These are phyloP conservation scores for Melanogrammus aeglefinus DNA, from an alignment of 2,797 vertebrate genomes.

Conservation along the genomic window DNA sequence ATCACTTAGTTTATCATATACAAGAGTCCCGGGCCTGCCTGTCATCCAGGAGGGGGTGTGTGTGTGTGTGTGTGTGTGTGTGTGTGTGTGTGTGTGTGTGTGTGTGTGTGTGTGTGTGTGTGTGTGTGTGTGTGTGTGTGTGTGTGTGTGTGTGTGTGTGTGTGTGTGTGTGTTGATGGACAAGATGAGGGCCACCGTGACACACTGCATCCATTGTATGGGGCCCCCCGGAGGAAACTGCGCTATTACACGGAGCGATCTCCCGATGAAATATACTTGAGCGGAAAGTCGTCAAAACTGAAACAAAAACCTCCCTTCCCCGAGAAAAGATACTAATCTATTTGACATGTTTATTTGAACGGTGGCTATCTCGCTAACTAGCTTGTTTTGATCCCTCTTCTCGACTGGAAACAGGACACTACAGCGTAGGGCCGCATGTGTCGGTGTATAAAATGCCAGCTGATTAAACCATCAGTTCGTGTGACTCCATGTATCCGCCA, in stretches of 20 bases:
- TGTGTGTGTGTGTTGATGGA: constrained; percentile 61
- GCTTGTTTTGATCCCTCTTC: constrained; percentile 32
- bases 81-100: constrained; percentile 58
- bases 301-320: constrained; percentile 4
- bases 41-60: constrained; percentile 44
- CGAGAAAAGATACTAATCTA: constrained; percentile 24
- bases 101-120: constrained; percentile 39
- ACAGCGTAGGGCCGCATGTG: background rate
- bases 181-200: constrained; percentile 56
- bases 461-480: constrained; percentile 40
- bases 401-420: background rate
- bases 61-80: constrained; percentile 20
- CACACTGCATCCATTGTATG: constrained; percentile 48
- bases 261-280: constrained; percentile 37
- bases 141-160: constrained; percentile 45
- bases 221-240: constrained; percentile 17
- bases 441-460: constrained; percentile 20
- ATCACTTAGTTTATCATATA: constrained; percentile 72
- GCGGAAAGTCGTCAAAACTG: constrained; percentile 23
- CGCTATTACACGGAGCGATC: constrained; percentile 31
- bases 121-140: constrained; percentile 9
- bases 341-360: constrained; percentile 31
- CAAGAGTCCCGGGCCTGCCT: constrained; percentile 58
- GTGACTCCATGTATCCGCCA: constrained; percentile 36
- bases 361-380: constrained; percentile 7